Percentiles rank a stretch among this genome's conserved stretches.
These are phyloP conservation scores for fruit fly (Drosophila melanogaster) DNA, from an alignment of 1,140 invertebrate species.

Conservation along the genomic window Release_6_plus_ISO1_MT NT_033779.5:10411501-10412000, in stretches of 20 bases:
- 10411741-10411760: constrained; percentile 93
- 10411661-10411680: constrained; percentile 95
- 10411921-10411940: constrained; percentile 94
- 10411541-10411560: constrained; percentile 97
- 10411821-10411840: constrained; percentile 86
- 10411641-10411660: constrained; percentile 87
- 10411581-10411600: constrained; percentile 92
- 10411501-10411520: constrained; percentile 88
- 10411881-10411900: constrained; percentile 98
- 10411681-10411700: constrained; percentile 95
- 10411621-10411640: constrained; percentile 87
- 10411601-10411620: constrained; percentile 94
- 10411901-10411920: constrained; percentile 94
- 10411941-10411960: constrained; percentile 94
- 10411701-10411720: constrained; percentile 98
- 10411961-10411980: constrained; percentile 82
- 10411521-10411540: constrained; percentile 98
- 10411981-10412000: not conserved
- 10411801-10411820: constrained; percentile 92
- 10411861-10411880: constrained; percentile 84
- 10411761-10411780: constrained; percentile 92
- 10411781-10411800: constrained; percentile 90
- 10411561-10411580: constrained; percentile 96
- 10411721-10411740: constrained; percentile 92
- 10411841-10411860: too few relatives aligned